These are phyloP conservation scores for Papilio dardanus DNA, from an alignment of 1,140 invertebrate species.

Conservation along the genomic window DNA sequence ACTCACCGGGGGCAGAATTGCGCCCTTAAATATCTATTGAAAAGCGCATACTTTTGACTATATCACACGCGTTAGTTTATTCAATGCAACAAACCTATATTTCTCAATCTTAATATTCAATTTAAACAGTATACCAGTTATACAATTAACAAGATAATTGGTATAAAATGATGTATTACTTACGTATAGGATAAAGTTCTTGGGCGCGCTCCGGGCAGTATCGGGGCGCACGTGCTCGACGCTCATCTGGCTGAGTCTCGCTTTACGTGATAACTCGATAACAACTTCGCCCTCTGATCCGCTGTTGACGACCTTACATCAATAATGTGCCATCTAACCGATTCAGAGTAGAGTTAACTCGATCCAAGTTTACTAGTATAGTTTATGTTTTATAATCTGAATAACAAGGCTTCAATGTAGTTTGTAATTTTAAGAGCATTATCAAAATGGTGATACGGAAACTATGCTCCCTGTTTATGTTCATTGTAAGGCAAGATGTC, in stretches of 20 bases:
- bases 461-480: too few species aligned
- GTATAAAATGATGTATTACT: conserved; percentile 43
- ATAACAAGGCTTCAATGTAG: not conserved
- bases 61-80: too few species aligned
- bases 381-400: conserved; percentile 3
- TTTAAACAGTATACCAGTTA: not conserved
- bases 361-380: not conserved
- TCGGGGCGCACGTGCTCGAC: conserved; percentile 71
- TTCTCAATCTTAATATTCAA: too few species aligned
- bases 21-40: too few species aligned
- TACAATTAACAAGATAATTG: not conserved
- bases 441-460: too few species aligned
- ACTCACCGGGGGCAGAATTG: too few species aligned
- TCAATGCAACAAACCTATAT: too few species aligned
- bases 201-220: conserved; percentile 66
- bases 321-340: conserved; percentile 25
- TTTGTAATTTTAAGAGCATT: not conserved
- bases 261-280: conserved; percentile 52
- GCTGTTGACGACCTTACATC: conserved; percentile 49
- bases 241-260: conserved; percentile 51
- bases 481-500: too few species aligned
- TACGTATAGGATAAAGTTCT: conserved; percentile 68
- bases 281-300: conserved; percentile 67
- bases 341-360: not conserved
- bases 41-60: too few species aligned